Evolutionary conservation across 2,113 vertebrate genomes (phyloP).

Genomic region (Trichomycterus rosablanca): DNA sequence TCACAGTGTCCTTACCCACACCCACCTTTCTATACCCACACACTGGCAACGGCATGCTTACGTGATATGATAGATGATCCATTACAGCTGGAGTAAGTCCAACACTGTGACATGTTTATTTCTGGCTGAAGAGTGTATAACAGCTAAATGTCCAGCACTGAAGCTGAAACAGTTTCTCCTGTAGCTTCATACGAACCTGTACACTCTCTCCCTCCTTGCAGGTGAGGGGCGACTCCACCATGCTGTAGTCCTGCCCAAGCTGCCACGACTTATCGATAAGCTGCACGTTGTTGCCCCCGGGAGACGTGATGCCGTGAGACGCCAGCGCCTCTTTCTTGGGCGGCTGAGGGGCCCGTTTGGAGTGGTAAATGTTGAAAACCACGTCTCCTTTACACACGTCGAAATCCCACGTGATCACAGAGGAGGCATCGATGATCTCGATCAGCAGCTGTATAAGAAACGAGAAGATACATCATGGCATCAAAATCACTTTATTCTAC

Average conservation of each 20-base stretch:
- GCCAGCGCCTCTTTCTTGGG: constrained; percentile 85
- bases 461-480: not conserved
- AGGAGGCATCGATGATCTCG: constrained; percentile 90
- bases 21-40: too few relatives aligned
- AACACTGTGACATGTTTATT: too few relatives aligned
- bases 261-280: constrained; percentile 90
- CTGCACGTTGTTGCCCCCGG: constrained; percentile 88
- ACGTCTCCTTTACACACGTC: constrained; percentile 95
- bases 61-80: too few relatives aligned
- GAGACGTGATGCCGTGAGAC: constrained; percentile 84
- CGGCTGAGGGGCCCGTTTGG: constrained; percentile 82
- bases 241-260: constrained; percentile 87
- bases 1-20: too few relatives aligned
- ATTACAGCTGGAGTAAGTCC: too few relatives aligned
- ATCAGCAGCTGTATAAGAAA: constrained; percentile 74
- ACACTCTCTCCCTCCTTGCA: constrained; percentile 95
- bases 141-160: too few relatives aligned
- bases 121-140: too few relatives aligned
- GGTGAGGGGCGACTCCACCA: constrained; percentile 87
- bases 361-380: constrained; percentile 94
- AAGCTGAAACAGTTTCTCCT: too few relatives aligned
- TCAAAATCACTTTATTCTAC: too few relatives aligned
- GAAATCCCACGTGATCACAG: constrained; percentile 97
- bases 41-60: too few relatives aligned
- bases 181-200: too few relatives aligned